Evolutionary conservation across 2,113 vertebrate species (phyloP), one percentile per base, ranked within the genome.

Genomic region (Daphoenositta chrysoptera): DNA sequence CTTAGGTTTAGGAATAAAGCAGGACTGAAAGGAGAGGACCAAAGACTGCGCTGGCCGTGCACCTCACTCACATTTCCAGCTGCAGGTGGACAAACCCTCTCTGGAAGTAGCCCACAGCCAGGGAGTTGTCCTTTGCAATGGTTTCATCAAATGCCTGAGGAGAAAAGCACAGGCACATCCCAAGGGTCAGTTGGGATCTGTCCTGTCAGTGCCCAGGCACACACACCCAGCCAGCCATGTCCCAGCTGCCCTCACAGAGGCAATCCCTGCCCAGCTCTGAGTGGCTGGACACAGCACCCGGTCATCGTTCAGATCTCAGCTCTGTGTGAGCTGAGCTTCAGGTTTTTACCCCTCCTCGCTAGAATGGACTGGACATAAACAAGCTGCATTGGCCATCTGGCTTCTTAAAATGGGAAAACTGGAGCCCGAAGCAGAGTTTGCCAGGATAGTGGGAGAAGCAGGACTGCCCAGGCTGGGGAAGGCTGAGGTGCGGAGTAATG

Each of bases 41-140:
- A 5, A 58, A 73, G 26, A 28, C 45, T 60, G 72, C 28, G 11
- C 28, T 12, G 60, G 39, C 19, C 27, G 4, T 16, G 19, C 5
- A 6, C 26, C 13, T 61, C 26, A 87, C 37, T 83, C 28, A 89
- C 99, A 97, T 98, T 92, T 95, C 89, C 71, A 98, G 88, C 96
- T 98, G 98, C 97, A 99, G 98, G 66, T 96, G 96, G 65, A 98
- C 98, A 31, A 98, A 98, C 6, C 98, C 98, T 76, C 98, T 98
- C 96, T 99, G 99, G 76, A 99, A 99, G 96, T 98, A 99, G 45
- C 97, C 99, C 3, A 99, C 98, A 23, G 99, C 98, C 27, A 99
- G 96, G 44, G 98, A 98, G 40, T 96, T 94, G 72, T 99, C 99
- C 93, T 98, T 99, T 2, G 88, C 83, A 18, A 99, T 63, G 2